Conservation (phyloP, 2,888 invertebrate species). For the Synergus japonicus region DNA sequence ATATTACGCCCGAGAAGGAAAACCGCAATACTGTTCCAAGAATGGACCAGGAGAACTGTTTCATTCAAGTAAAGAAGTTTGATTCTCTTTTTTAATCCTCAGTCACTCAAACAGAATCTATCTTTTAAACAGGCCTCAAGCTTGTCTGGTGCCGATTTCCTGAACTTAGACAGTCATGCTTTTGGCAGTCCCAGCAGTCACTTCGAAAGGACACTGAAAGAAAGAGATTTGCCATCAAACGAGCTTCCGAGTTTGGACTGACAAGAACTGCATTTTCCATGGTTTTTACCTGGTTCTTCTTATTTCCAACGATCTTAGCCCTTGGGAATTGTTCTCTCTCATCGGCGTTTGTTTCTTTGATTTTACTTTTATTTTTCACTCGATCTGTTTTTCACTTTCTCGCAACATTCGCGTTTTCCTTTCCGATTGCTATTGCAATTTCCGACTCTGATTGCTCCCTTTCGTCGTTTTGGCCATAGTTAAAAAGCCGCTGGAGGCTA, state of each 20-base stretch:
- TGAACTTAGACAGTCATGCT: slow-evolving; percentile 64
- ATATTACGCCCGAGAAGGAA: background rate
- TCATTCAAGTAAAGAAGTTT: slow-evolving; percentile 49
- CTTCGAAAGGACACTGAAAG: slow-evolving; percentile 60
- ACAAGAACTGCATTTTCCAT: slow-evolving; percentile 43
- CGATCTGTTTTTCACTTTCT: background rate
- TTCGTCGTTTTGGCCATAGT: background rate
- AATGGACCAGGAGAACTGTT: background rate
- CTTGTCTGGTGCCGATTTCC: slow-evolving; percentile 64
- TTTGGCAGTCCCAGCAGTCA: slow-evolving; percentile 57
- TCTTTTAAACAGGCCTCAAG: slow-evolving; percentile 61
- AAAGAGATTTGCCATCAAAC: slow-evolving; percentile 59
- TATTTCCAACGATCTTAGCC: background rate
- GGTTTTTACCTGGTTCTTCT: background rate
- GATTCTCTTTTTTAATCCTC: slow-evolving; percentile 11
- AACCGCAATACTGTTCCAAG: slow-evolving; percentile 5
- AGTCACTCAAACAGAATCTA: background rate
- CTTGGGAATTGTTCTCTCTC: slow-evolving; percentile 23
- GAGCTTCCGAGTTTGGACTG: slow-evolving; percentile 68
- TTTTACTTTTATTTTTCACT: slow-evolving; percentile 32
- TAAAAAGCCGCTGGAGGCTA: background rate
- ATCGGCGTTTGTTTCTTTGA: slow-evolving; percentile 23
- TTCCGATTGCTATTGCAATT: slow-evolving; percentile 27
- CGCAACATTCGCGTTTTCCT: background rate
- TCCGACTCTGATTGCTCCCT: background rate